Evolutionary conservation across 2,113 vertebrate genomes (phyloP).

Genomic region (Atherinomorus stipes): DNA sequence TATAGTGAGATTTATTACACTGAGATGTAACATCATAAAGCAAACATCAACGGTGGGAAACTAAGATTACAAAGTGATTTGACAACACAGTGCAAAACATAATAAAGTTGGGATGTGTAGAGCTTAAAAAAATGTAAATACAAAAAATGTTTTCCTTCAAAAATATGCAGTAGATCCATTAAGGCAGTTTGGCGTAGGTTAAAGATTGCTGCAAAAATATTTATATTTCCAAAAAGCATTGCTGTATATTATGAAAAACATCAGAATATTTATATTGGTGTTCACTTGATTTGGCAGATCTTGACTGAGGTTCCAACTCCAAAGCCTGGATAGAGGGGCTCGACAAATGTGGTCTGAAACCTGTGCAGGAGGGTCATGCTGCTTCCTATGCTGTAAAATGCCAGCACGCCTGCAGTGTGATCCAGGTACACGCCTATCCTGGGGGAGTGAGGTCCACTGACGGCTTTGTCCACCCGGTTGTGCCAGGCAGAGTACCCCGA

Average conservation of each 20-base stretch:
- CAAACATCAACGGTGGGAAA: constrained; percentile 31
- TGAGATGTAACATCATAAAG: constrained; percentile 12
- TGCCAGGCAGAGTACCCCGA: constrained; percentile 93
- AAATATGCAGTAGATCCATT: constrained; percentile 7
- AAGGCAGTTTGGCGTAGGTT: constrained; percentile 41
- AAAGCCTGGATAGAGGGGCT: constrained; percentile 89
- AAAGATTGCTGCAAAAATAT: constrained; percentile 34
- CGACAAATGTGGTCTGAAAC: constrained; percentile 86
- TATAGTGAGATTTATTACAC: constrained; percentile 5
- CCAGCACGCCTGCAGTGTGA: constrained; percentile 83
- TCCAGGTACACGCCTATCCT: constrained; percentile 91
- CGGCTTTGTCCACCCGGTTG: constrained; percentile 80
- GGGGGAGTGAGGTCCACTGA: constrained; percentile 81
- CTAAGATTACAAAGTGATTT: constrained; percentile 32
- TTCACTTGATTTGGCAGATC: constrained; percentile 84
- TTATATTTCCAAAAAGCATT: constrained; percentile 45
- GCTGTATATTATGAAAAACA: constrained; percentile 6
- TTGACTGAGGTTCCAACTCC: constrained; percentile 89
- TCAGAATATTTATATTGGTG: background rate
- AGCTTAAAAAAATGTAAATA: constrained; percentile 22
- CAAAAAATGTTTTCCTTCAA: constrained; percentile 28
- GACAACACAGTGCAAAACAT: constrained; percentile 36
- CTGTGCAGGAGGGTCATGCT: constrained; percentile 83
- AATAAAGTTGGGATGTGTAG: constrained; percentile 5
- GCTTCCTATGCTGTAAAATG: constrained; percentile 90